Conservation (phyloP, 2,797 vertebrate genomes). For the Gambelia wislizenii region DNA sequence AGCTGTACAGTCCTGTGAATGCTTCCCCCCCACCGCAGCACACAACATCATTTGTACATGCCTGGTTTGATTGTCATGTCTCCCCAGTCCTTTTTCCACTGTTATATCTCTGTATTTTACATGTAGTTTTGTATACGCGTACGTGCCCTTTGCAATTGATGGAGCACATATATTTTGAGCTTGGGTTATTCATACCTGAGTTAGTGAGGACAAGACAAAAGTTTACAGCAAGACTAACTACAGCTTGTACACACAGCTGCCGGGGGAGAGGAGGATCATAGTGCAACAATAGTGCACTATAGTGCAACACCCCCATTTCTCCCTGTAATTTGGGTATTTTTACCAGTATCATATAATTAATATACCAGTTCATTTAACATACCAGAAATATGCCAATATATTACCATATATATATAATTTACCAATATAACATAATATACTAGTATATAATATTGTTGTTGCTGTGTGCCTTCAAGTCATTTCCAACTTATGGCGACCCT, state of each 20-base stretch:
- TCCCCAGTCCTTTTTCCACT: not conserved
- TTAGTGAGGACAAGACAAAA: not conserved
- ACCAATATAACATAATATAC: no score
- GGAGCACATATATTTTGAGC: not conserved
- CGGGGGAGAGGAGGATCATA: not conserved
- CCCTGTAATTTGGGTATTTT: not conserved
- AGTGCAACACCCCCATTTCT: not conserved
- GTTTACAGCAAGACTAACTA: not conserved
- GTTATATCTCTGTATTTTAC: not conserved
- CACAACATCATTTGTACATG: not conserved
- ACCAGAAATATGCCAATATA: no score
- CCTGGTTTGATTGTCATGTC: not conserved
- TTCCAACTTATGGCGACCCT: no score
- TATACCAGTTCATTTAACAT: no score
- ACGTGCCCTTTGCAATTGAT: not conserved
- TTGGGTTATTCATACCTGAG: not conserved
- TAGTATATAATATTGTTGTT: no score
- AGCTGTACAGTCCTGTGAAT: no score
- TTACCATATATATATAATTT: no score
- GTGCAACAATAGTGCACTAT: no score
- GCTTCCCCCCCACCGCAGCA: no score
- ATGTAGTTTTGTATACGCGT: not conserved
- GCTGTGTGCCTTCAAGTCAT: no score
- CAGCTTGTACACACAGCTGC: not conserved
- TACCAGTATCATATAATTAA: not conserved